Evolutionary conservation across 2,797 vertebrate genomes (phyloP), one percentile per base, ranked within the genome.

Genomic region (Anabacerthia variegaticeps): DNA sequence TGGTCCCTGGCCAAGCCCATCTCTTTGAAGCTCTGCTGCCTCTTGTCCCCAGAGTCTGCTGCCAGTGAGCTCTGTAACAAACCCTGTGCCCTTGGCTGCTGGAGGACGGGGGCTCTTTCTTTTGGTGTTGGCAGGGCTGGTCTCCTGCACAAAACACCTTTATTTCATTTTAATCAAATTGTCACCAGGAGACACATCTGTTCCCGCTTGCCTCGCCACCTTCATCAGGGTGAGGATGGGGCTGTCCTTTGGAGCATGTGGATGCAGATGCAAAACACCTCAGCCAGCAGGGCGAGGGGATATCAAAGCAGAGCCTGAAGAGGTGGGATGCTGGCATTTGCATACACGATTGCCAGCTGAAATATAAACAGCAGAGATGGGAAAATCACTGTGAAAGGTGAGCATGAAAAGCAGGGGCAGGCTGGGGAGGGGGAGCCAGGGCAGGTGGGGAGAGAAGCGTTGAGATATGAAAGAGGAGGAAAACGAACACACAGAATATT

Each of bases 161-260:
- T 41, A 16, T 91, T 88, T 85, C 65, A 88, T 95, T 96, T 97
- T 96, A 96, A 97, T 97, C 97, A 96, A 95, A 88, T 95, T 93
- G 93, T 84, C 36, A 78, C 92, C 96, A 4, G 36, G 94, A 96
- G 97, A 95, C 65, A 65, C 89, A 88, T 73, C 95, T 92, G 93
- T 54, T 92, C 89, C 96, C 59, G 43, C 95, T 93, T 17, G 46
- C 91, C 96, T 61, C 3, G 61, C 67, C 1, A 92, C 97, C 96
- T 93, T 95, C 97, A 94, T 88, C 91, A 23, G 96, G 93, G 95
- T 43, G 96, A 96, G 95, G 71, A 74, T 13, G 90, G 95, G 80
- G 95, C 88, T 44, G 71, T 94, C 93, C 92, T 89, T 81, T 16
- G 51, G 46, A 85, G 96, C 92, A 14, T 13, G 34, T 9, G 7